Conservation (phyloP, 2,888 invertebrate species). For the Dendrolimus houi region DNA sequence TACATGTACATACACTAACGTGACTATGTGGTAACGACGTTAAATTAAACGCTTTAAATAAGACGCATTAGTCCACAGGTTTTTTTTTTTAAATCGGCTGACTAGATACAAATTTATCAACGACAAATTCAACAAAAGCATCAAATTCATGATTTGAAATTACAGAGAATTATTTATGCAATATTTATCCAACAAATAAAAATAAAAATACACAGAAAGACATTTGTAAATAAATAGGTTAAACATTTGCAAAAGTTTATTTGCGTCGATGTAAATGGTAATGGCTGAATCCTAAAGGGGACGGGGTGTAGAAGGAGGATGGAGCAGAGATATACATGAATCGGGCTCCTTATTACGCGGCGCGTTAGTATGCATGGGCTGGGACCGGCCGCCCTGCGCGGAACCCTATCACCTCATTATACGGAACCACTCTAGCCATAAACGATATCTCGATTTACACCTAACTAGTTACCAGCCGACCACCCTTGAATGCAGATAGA, state of each 20-base stretch:
- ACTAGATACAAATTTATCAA: no score
- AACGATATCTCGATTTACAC: constrained; percentile 57
- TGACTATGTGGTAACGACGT: no score
- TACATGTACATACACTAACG: no score
- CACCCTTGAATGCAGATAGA: constrained; percentile 38
- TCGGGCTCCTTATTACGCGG: constrained; percentile 61
- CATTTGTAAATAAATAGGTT: neutral
- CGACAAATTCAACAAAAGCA: no score
- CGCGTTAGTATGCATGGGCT: constrained; percentile 74
- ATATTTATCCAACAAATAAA: no score
- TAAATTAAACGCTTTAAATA: no score
- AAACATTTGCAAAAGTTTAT: neutral
- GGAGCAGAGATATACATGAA: constrained; percentile 39
- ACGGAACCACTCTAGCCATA: constrained; percentile 41
- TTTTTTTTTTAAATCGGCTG: no score
- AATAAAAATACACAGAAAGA: no score
- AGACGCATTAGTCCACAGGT: no score
- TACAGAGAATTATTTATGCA: no score
- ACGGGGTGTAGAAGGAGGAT: constrained; percentile 8
- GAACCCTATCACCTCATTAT: constrained; percentile 47
- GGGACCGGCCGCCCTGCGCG: constrained; percentile 44
- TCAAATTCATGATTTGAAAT: no score
- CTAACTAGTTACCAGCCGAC: constrained; percentile 30
- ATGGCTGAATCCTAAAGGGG: constrained; percentile 9
- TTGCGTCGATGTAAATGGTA: neutral